phyloP scores from a whole-genome alignment of 2,113 vertebrate genomes.

The Hippopotamus amphibius region DNA sequence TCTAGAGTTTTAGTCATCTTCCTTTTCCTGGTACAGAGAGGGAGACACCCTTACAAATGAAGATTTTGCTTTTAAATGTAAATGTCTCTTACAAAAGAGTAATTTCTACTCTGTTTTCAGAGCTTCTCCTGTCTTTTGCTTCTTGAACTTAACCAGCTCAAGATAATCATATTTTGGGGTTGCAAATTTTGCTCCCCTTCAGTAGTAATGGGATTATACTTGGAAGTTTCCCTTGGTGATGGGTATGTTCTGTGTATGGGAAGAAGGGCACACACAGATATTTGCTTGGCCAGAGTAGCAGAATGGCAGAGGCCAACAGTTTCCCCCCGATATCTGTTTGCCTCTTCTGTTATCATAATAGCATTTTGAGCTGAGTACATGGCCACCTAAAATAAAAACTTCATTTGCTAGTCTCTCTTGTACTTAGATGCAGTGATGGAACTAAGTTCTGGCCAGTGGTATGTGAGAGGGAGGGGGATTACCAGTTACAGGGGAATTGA shows the following conservation, averaged over 20 bases:
- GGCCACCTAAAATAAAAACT: slow-evolving; percentile 33
- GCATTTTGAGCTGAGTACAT: slow-evolving; percentile 1
- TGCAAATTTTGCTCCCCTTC: neutral
- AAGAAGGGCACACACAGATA: neutral
- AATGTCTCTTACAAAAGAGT: neutral
- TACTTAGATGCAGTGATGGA: neutral
- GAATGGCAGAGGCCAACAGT: neutral
- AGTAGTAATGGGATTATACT: neutral
- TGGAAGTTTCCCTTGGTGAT: neutral
- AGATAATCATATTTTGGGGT: neutral
- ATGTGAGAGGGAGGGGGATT: neutral
- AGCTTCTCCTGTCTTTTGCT: neutral
- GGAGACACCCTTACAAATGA: neutral
- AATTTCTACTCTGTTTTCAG: neutral
- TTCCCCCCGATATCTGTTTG: neutral
- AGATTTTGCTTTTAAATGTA: slow-evolving; percentile 1
- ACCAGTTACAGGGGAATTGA: neutral
- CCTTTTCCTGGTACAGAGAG: neutral
- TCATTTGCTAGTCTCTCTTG: neutral
- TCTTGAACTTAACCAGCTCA: neutral
- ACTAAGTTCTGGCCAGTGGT: neutral
- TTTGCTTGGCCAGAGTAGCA: neutral
- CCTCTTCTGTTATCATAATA: neutral
- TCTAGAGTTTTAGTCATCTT: no score
- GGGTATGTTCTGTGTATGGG: neutral